These are phyloP conservation scores for Procambarus virginalis DNA, from an alignment of 1,140 invertebrate species.

Conservation along the genomic window DNA sequence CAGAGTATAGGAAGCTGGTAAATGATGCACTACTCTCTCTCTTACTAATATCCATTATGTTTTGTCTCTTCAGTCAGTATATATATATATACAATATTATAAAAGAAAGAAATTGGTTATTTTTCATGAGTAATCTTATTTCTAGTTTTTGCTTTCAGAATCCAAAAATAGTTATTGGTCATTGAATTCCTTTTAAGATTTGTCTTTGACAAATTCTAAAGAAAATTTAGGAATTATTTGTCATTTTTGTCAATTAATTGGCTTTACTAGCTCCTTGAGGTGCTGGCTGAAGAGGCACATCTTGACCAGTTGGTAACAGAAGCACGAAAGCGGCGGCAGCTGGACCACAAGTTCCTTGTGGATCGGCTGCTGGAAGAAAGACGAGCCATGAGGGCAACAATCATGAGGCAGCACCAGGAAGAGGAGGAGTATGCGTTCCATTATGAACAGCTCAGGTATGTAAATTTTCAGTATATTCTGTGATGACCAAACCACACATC, in stretches of 20 bases:
- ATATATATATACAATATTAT: too few relatives aligned
- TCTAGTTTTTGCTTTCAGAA: background rate
- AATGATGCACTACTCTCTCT: background rate
- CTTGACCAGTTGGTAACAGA: slow-evolving; percentile 35
- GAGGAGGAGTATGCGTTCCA: background rate
- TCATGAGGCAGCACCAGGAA: slow-evolving; percentile 23
- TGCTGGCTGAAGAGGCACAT: slow-evolving; percentile 32
- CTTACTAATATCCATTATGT: too few relatives aligned
- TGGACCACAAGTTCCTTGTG: slow-evolving; percentile 37
- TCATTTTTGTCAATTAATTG: background rate
- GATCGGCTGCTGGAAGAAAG: slow-evolving; percentile 30
- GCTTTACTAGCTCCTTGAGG: slow-evolving; percentile 34
- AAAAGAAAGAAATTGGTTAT: too few relatives aligned
- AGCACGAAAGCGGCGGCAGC: slow-evolving; percentile 39
- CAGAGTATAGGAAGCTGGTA: slow-evolving; percentile 25
- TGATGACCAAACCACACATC: too few relatives aligned
- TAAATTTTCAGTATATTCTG: too few relatives aligned
- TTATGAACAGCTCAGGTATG: slow-evolving; percentile 34
- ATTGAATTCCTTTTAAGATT: background rate
- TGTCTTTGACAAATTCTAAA: background rate
- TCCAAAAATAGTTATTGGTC: too few relatives aligned
- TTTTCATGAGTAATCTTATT: background rate
- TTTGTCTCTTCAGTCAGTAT: too few relatives aligned
- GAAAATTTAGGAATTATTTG: background rate
- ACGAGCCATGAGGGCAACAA: slow-evolving; percentile 27